Conservation (phyloP, 2,888 invertebrate species). For the Luperina nickerlii region DNA sequence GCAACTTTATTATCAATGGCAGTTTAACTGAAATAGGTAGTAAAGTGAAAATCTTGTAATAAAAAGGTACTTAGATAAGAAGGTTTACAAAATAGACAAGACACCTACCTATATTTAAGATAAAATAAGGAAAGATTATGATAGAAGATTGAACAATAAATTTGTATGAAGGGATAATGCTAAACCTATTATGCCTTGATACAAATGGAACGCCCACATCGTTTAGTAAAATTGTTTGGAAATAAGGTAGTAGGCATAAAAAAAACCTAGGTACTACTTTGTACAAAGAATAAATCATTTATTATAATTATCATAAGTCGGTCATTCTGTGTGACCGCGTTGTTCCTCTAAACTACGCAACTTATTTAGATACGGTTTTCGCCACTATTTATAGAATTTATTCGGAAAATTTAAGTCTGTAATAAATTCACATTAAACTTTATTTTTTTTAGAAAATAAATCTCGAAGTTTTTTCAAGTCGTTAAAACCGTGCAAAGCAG, state of each 20-base stretch:
- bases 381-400: background rate
- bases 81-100: background rate
- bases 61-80: background rate
- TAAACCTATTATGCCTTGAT: background rate
- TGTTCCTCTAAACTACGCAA: background rate
- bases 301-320: background rate
- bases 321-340: background rate
- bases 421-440: no score
- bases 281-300: background rate
- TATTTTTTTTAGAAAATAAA: no score
- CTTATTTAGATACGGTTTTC: background rate
- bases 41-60: background rate
- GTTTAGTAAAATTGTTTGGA: background rate
- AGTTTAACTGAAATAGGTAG: background rate
- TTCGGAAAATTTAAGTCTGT: background rate
- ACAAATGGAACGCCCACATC: constrained; percentile 5
- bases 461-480: no score
- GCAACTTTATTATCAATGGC: constrained; percentile 2
- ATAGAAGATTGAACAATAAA: background rate
- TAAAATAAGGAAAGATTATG: background rate
- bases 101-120: background rate
- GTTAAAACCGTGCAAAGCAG: no score
- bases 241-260: background rate
- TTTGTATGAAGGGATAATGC: background rate
- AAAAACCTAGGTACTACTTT: background rate